A percentile compares a stretch with the other conserved stretches of the same genome.
phyloP scores from a whole-genome alignment of 2,888 invertebrate genomes.

The Muscina levida region DNA sequence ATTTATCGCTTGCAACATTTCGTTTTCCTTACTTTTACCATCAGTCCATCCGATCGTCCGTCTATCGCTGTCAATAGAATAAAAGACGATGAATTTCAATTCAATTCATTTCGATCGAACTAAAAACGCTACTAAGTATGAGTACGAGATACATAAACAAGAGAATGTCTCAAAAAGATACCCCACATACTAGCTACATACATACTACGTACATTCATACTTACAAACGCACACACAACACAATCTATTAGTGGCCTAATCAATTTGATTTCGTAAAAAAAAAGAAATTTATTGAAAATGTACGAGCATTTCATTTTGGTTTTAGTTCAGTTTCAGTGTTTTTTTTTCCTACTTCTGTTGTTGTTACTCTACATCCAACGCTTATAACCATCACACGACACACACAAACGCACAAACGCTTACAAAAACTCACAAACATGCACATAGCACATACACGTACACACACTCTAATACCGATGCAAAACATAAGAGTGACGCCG shows the following conservation, averaged over 20 bases:
- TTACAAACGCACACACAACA: background rate
- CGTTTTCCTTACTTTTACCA: background rate
- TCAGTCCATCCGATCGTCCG: slow-evolving; percentile 1
- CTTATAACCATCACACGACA: slow-evolving; percentile 28
- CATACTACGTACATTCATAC: background rate
- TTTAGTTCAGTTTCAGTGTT: too few relatives aligned
- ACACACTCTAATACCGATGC: slow-evolving; percentile 20
- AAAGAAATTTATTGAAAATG: slow-evolving; percentile 40
- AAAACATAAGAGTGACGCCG: slow-evolving; percentile 58
- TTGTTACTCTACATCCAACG: slow-evolving; percentile 21
- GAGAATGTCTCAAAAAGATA: background rate
- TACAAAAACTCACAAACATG: background rate
- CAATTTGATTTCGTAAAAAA: slow-evolving; percentile 33
- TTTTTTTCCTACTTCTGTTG: too few relatives aligned
- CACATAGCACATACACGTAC: background rate
- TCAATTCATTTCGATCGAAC: slow-evolving; percentile 27
- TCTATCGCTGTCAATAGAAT: background rate
- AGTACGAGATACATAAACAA: too few relatives aligned
- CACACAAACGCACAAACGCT: slow-evolving; percentile 1
- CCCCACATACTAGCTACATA: background rate
- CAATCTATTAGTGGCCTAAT: slow-evolving; percentile 40
- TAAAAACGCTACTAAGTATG: slow-evolving; percentile 6
- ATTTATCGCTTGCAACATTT: slow-evolving; percentile 27
- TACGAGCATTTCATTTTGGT: slow-evolving; percentile 21
- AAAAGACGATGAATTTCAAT: too few relatives aligned